Evolutionary conservation across 1,140 invertebrate species (phyloP).

Genomic region (Harpegnathos saltator): DNA sequence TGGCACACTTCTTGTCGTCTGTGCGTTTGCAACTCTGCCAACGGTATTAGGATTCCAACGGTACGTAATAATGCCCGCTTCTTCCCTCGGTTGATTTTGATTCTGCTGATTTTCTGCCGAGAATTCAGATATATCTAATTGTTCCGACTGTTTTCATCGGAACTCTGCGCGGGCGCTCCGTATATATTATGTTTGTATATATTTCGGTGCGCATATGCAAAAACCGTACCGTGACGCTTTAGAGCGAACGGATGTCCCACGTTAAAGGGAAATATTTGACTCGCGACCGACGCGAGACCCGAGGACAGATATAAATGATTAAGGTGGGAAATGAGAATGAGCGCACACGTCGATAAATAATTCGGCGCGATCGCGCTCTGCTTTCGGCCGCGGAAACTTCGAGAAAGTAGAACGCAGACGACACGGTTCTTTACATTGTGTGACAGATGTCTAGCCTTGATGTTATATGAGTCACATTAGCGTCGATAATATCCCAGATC

Average conservation of each 20-base stretch:
- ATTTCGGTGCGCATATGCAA: constrained; percentile 4
- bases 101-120: no score
- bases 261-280: constrained; percentile 18
- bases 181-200: no score
- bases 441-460: constrained; percentile 19
- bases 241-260: not conserved
- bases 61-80: no score
- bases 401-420: not conserved
- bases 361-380: not conserved
- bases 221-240: not conserved
- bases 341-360: constrained; percentile 16
- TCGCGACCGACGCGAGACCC: no score
- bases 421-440: not conserved
- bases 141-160: no score
- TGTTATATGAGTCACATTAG: constrained; percentile 1
- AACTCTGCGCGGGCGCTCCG: no score
- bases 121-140: no score
- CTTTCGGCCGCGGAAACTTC: constrained; percentile 9
- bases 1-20: no score
- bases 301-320: constrained; percentile 7
- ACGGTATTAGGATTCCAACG: no score
- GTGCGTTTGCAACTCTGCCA: no score
- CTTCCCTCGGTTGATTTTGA: no score
- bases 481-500: constrained; percentile 36
- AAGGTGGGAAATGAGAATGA: not conserved